Percentiles rank a stretch among this genome's conserved stretches.
Conservation (phyloP, 64 coral and sea anemone species). For the Orbicella faveolata region DNA sequence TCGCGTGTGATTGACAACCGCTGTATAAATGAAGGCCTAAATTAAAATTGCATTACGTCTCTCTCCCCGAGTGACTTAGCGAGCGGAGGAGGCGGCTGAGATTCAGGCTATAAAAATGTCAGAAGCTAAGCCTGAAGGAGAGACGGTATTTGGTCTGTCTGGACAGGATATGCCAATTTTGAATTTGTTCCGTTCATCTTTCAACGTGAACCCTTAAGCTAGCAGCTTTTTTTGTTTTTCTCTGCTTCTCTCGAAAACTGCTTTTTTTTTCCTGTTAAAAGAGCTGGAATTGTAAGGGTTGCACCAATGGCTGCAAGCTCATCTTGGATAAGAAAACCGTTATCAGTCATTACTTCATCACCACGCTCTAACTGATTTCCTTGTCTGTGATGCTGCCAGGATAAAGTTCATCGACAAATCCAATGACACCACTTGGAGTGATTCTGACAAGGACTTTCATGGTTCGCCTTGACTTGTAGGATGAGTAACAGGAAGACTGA, state of each 20-base stretch:
- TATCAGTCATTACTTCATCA: constrained; percentile 27
- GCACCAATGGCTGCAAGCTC: constrained; percentile 63
- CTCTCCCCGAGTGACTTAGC: too few species aligned
- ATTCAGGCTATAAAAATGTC: not conserved
- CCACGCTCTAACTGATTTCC: constrained; percentile 32
- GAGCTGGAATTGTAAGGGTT: constrained; percentile 46
- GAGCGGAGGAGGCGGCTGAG: too few species aligned
- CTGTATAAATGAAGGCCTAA: too few species aligned
- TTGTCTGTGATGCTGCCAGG: constrained; percentile 56
- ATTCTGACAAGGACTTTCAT: constrained; percentile 54
- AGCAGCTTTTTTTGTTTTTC: constrained; percentile 64
- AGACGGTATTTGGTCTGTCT: constrained; percentile 45
- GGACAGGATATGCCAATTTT: constrained; percentile 61
- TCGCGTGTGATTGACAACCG: too few species aligned
- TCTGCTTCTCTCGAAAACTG: constrained; percentile 58
- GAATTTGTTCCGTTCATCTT: constrained; percentile 64
- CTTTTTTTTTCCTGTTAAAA: constrained; percentile 43
- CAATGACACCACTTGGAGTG: constrained; percentile 38
- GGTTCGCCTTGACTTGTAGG: constrained; percentile 57
- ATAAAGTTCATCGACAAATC: constrained; percentile 40
- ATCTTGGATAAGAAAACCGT: constrained; percentile 57
- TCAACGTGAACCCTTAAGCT: constrained; percentile 59
- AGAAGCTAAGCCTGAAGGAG: constrained; percentile 30
- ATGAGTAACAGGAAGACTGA: constrained; percentile 47
- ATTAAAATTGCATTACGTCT: too few species aligned